Conservation (phyloP, 2,888 invertebrate species). For the Yponomeuta malinellus region DNA sequence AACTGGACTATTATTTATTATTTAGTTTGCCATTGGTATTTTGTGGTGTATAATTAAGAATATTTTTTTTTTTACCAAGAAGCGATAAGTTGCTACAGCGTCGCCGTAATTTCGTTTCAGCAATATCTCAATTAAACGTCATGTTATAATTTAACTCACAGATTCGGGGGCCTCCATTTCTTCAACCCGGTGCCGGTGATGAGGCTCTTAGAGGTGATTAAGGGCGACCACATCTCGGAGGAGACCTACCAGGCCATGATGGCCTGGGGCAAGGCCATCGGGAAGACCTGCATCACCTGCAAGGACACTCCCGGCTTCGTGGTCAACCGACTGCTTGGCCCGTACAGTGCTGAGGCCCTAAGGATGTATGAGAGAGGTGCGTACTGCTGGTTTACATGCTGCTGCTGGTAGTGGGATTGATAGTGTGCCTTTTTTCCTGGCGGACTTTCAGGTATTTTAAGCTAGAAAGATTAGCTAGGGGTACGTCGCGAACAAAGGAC, state of each 20-base stretch:
- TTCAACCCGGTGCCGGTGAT: conserved; percentile 95
- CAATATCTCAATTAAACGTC: no score
- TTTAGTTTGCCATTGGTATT: no score
- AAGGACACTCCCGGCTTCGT: conserved; percentile 96
- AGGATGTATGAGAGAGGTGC: conserved; percentile 84
- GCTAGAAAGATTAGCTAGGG: no score
- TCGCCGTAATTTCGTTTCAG: no score
- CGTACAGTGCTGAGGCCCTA: conserved; percentile 88
- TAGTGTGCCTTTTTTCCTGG: no score
- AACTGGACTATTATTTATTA: no score
- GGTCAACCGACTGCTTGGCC: conserved; percentile 90
- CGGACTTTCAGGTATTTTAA: no score
- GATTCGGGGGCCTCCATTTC: conserved; percentile 93
- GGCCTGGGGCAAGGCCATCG: conserved; percentile 87
- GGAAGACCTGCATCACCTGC: conserved; percentile 90
- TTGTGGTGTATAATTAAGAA: no score
- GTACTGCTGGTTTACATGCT: not conserved
- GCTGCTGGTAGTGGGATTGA: no score
- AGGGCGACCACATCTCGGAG: conserved; percentile 84
- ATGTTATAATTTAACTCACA: conserved; percentile 22
- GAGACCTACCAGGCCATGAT: conserved; percentile 83
- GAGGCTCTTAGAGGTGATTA: conserved; percentile 90
- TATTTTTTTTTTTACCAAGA: no score
- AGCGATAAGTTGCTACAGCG: no score
- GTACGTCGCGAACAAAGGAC: no score